Base-by-base conservation (phyloP, 1,140 invertebrate genomes). In the Diprion similis region DNA sequence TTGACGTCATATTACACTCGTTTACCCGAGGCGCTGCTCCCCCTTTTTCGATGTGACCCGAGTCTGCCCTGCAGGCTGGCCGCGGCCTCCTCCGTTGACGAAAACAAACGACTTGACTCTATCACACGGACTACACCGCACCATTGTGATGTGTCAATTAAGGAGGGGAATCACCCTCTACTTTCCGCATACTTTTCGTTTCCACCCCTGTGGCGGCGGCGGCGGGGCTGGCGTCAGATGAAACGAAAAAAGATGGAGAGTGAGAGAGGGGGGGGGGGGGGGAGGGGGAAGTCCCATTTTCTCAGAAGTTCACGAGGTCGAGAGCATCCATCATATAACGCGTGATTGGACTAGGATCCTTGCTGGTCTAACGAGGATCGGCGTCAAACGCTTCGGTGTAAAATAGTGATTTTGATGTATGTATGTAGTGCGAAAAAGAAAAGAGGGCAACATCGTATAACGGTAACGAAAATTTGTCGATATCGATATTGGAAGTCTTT, bases 101-200 rank as follows among this genome's bases (percentile, higher is more conserved):
- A 59, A 59, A 59, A 59, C 51, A 59, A 59, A 59, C 51, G 51
- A 59, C 51, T 59, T 59, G 51, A 59, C 51, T 59, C 11, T 59
- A 59, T 59, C 51, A 59, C 11, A 59, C n/a, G 51, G 51, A 59
- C 51, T 59, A 59, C n/a, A 59, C 51, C 51, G 51, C n/a, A 59
- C 51, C 51, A 8, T 59, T 59, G 51, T 10, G 51, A 59, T 59
- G 51, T 59, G 51, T 59, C 51, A 59, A 59, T 59, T 59, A 59
- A 59, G 51, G 51, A 59, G 51, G 51, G 51, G 51, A 59, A 59
- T 59, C 51, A 59, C 51, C 51, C 8, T 59, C 51, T 59, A 59
- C 4, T 59, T 59, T 59, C 51, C 9, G 51, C 11, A 4, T 9
- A 59, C 6, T 59, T 13, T 59, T 59, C 11, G 51, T 59, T 59